Evolutionary conservation across 1,140 invertebrate species (phyloP).

Genomic region (Drosophila pachea): DNA sequence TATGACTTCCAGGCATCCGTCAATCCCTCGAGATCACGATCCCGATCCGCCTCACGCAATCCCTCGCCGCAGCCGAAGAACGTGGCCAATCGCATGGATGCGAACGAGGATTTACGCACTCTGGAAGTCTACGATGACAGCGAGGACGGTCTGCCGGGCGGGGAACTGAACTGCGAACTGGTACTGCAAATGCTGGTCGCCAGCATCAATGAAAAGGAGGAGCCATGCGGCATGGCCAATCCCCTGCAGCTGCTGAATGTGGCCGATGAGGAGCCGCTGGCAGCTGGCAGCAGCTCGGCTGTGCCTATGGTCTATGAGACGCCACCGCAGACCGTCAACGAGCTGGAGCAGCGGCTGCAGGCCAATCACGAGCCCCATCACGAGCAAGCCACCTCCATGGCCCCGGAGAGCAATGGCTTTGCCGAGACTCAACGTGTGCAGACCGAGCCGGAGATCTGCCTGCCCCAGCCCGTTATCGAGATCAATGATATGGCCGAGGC

Average conservation of each 20-base stretch:
- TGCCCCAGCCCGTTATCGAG: constrained; percentile 56
- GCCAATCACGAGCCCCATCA: too few species aligned
- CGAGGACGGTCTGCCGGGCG: constrained; percentile 21
- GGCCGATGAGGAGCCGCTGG: constrained; percentile 53
- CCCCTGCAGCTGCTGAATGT: constrained; percentile 47
- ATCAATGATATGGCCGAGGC: constrained; percentile 46
- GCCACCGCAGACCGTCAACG: constrained; percentile 50
- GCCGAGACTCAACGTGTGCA: not conserved
- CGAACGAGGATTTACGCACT: constrained; percentile 31
- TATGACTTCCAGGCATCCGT: constrained; percentile 74
- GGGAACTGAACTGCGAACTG: constrained; percentile 56
- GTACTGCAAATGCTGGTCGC: constrained; percentile 57
- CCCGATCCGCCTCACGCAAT: constrained; percentile 59
- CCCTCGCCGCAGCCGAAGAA: constrained; percentile 61
- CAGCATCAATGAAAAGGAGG: constrained; percentile 22
- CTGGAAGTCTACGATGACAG: constrained; percentile 70
- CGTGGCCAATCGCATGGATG: constrained; percentile 58
- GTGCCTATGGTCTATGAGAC: constrained; percentile 56
- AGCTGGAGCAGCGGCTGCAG: constrained; percentile 54
- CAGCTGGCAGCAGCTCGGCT: constrained; percentile 19
- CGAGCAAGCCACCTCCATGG: constrained; percentile 38
- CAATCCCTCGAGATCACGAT: constrained; percentile 71
- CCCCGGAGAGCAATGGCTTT: constrained; percentile 28
- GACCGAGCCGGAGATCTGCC: not conserved
- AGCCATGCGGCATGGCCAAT: not conserved